Evolutionary conservation across 2,888 invertebrate species (phyloP).

Genomic region (Orthonychiurus folsomi): DNA sequence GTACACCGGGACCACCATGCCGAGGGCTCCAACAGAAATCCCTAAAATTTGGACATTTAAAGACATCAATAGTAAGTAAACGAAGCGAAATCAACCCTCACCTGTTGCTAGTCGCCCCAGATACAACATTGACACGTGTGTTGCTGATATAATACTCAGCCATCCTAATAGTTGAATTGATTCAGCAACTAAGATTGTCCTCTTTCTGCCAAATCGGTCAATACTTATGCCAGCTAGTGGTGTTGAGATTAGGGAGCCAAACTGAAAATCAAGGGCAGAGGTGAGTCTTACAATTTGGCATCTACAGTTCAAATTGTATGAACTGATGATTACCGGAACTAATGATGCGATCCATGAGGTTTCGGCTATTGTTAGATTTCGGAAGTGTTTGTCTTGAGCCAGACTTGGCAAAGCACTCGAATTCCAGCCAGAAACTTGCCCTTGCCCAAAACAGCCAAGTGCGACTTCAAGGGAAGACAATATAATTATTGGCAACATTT

Average conservation of each 20-base stretch:
- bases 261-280: constrained; percentile 6
- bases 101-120: constrained; percentile 16
- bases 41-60: constrained; percentile 47
- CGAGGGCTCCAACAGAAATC: constrained; percentile 67
- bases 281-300: no score
- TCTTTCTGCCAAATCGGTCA: constrained; percentile 14
- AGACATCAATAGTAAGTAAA: background rate
- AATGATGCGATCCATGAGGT: background rate
- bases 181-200: constrained; percentile 7
- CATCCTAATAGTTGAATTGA: constrained; percentile 10
- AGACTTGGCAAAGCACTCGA: background rate
- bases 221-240: constrained; percentile 9
- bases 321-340: no score
- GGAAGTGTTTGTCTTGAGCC: background rate
- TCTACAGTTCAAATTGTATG: no score
- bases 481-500: no score
- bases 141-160: constrained; percentile 6
- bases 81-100: background rate
- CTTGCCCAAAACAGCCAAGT: background rate
- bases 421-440: constrained; percentile 1
- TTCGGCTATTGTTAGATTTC: background rate
- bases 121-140: constrained; percentile 7
- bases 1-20: constrained; percentile 55
- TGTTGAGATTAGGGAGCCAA: constrained; percentile 11
- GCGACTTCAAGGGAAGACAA: no score